Evolutionary conservation across 92 coral and sea anemone species (phyloP).

Genomic region (Palythoa grandis): DNA sequence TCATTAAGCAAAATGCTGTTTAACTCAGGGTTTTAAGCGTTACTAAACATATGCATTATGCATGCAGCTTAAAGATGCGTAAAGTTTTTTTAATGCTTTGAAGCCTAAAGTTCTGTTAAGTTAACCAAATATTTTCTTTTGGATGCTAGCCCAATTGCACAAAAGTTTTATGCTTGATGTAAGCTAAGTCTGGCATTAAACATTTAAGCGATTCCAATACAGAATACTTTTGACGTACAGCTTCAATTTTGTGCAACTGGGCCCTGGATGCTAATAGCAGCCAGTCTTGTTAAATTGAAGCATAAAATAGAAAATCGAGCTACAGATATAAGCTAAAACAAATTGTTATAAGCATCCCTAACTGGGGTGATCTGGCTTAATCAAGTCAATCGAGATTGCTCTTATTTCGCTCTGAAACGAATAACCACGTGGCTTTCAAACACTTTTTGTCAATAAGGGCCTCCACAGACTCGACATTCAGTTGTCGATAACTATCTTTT

Average conservation of each 20-base stretch:
- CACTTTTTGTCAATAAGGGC: not conserved
- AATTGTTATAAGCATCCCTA: not conserved
- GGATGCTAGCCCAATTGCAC: not conserved
- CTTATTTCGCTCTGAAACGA: slow-evolving; percentile 7
- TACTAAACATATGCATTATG: slow-evolving; percentile 3
- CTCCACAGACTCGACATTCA: no score
- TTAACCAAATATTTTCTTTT: slow-evolving; percentile 25
- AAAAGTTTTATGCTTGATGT: slow-evolving; percentile 13
- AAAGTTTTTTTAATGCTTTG: not conserved
- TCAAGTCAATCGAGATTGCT: not conserved
- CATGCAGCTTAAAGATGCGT: slow-evolving; percentile 29
- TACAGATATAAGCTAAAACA: not conserved
- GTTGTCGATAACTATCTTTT: no score
- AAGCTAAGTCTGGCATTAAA: not conserved
- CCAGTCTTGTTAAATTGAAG: slow-evolving; percentile 12
- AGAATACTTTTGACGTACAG: not conserved
- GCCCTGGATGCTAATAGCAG: not conserved
- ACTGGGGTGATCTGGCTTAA: slow-evolving; percentile 2
- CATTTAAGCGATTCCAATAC: not conserved
- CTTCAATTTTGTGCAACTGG: not conserved
- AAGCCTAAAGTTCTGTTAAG: slow-evolving; percentile 17
- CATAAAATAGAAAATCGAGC: slow-evolving; percentile 21
- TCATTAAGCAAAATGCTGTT: slow-evolving; percentile 16
- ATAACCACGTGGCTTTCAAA: not conserved
- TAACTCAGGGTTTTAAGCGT: slow-evolving; percentile 8